phyloP scores from a whole-genome alignment of 2,797 vertebrate species.

The Alosa sapidissima region DNA sequence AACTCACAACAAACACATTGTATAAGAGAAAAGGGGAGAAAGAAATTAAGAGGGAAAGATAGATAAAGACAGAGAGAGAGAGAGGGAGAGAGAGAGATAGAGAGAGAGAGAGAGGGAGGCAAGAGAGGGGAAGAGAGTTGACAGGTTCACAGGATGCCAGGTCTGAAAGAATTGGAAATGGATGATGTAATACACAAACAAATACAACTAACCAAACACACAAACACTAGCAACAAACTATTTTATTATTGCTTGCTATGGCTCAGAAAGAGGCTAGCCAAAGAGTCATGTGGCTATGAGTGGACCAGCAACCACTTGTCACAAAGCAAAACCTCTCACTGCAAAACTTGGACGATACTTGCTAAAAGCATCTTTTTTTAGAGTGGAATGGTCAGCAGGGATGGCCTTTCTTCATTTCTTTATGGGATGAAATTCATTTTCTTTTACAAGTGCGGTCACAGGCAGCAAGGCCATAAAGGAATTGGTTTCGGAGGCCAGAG shows the following conservation, averaged over 20 bases:
- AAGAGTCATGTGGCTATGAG: neutral
- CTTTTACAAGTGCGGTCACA: constrained; percentile 10
- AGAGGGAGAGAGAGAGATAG: neutral
- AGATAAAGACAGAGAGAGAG: neutral
- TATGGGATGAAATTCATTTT: constrained; percentile 20
- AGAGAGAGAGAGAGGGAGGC: neutral
- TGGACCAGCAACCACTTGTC: neutral
- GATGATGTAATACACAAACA: neutral
- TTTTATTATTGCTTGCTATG: neutral
- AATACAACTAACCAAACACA: neutral
- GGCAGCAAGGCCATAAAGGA: constrained; percentile 7
- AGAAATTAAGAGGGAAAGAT: neutral
- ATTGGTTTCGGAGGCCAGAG: neutral
- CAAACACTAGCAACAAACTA: neutral
- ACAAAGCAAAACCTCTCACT: neutral
- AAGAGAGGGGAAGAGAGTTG: neutral
- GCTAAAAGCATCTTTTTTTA: neutral
- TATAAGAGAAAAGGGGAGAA: neutral
- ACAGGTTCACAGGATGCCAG: neutral
- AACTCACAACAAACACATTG: neutral
- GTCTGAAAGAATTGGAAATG: neutral
- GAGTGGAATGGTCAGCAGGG: neutral
- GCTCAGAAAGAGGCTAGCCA: neutral
- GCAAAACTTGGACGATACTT: neutral
- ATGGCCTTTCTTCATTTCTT: constrained; percentile 8